These are phyloP conservation scores for Pseudonaja textilis DNA, from an alignment of 2,113 vertebrate species.

Conservation along the genomic window DNA sequence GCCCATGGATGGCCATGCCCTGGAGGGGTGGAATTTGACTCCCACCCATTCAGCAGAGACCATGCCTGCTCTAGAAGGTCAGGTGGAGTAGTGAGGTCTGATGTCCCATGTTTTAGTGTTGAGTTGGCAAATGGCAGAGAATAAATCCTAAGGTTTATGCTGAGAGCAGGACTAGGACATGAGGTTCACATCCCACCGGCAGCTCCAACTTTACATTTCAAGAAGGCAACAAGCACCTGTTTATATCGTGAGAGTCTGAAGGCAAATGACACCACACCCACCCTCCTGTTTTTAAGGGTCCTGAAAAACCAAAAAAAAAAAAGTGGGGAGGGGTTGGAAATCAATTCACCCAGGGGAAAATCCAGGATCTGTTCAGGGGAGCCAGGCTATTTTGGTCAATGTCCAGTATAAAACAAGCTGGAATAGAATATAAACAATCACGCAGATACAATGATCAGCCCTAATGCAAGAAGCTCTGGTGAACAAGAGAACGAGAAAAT, in stretches of 20 bases:
- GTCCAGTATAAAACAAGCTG: not conserved
- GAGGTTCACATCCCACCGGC: not conserved
- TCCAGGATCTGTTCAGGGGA: not conserved
- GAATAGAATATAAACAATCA: not conserved
- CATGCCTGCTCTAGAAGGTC: not conserved
- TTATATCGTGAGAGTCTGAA: not conserved
- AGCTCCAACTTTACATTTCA: not conserved
- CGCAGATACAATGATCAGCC: not conserved
- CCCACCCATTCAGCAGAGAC: not conserved
- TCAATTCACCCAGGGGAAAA: not conserved
- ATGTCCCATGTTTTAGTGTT: not conserved
- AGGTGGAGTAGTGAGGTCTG: not conserved
- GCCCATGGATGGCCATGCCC: not conserved
- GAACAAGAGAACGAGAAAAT: not conserved
- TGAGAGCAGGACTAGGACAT: not conserved
- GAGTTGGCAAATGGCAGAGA: not conserved
- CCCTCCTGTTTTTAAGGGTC: not conserved
- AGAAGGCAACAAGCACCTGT: not conserved
- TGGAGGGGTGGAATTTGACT: not conserved
- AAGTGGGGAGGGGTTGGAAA: not conserved
- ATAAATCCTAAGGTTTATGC: not conserved
- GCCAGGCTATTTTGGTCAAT: not conserved
- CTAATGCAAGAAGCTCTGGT: not conserved
- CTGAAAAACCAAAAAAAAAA: not conserved
- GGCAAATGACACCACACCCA: not conserved